Percentiles rank a stretch among this genome's conserved stretches.
Conservation (phyloP, 2,797 vertebrate species). For the Amblyraja radiata region DNA sequence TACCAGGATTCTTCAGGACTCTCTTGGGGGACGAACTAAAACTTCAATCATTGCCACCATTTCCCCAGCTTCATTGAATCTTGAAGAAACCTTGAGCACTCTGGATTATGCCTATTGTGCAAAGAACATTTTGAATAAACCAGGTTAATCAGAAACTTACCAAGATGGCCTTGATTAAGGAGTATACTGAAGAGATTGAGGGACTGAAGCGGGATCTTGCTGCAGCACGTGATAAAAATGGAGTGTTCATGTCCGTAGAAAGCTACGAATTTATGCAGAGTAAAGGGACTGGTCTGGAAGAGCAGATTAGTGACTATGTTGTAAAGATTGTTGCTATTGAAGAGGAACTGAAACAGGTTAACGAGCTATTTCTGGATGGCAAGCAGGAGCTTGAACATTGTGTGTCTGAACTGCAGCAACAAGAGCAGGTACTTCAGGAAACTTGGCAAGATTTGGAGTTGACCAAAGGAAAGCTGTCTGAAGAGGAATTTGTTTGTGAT, state of each 20-base stretch:
- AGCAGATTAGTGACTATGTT: too few species aligned
- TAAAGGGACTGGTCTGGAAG: too few species aligned
- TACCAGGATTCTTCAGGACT: slow-evolving; percentile 93
- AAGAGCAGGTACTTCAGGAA: slow-evolving; percentile 69
- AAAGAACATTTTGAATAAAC: slow-evolving; percentile 97
- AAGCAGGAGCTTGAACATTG: slow-evolving; percentile 72
- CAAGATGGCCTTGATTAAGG: slow-evolving; percentile 95
- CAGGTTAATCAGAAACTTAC: slow-evolving; percentile 97
- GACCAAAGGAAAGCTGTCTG: slow-evolving; percentile 69
- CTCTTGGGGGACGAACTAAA: slow-evolving; percentile 90
- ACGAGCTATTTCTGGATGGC: slow-evolving; percentile 73
- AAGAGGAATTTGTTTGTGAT: slow-evolving; percentile 71
- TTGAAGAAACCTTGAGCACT: slow-evolving; percentile 93
- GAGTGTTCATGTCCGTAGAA: slow-evolving; percentile 81
- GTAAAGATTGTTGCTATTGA: too few species aligned
- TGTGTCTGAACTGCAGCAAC: slow-evolving; percentile 63
- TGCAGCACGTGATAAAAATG: slow-evolving; percentile 83
- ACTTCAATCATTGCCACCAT: slow-evolving; percentile 96
- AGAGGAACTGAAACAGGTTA: slow-evolving; percentile 54
- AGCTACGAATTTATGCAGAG: slow-evolving; percentile 69
- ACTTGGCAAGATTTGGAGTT: slow-evolving; percentile 67
- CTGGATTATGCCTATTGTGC: slow-evolving; percentile 91
- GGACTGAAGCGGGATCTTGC: slow-evolving; percentile 85
- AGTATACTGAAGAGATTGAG: slow-evolving; percentile 92
- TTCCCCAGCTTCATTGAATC: slow-evolving; percentile 85